A percentile compares a stretch with the other conserved stretches of the same genome.
These are phyloP conservation scores for Trichonephila inaurata DNA, from an alignment of 1,140 invertebrate genomes.

Conservation along the genomic window DNA sequence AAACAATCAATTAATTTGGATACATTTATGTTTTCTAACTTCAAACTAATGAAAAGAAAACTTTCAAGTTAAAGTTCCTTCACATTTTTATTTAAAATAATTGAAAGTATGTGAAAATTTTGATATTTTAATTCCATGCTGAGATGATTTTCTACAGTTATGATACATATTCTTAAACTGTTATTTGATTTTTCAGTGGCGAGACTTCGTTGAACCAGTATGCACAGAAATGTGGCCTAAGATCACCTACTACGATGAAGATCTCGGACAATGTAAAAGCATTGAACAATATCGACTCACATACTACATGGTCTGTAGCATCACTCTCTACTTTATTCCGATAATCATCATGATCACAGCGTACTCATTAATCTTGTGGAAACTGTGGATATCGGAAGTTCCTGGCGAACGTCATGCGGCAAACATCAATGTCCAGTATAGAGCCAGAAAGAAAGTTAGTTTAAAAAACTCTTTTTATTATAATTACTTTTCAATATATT, in stretches of 20 bases:
- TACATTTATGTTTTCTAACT: too few relatives aligned
- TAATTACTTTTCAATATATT: too few relatives aligned
- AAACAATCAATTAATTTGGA: too few relatives aligned
- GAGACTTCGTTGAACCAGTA: slow-evolving; percentile 74
- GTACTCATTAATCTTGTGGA: slow-evolving; percentile 82
- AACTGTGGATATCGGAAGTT: slow-evolving; percentile 79
- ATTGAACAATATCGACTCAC: slow-evolving; percentile 77
- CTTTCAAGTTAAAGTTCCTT: too few relatives aligned
- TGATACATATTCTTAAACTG: too few relatives aligned
- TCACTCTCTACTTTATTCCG: slow-evolving; percentile 82
- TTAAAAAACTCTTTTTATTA: too few relatives aligned
- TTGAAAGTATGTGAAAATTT: too few relatives aligned
- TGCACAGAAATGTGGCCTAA: slow-evolving; percentile 78
- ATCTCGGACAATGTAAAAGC: slow-evolving; percentile 47
- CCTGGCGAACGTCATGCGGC: slow-evolving; percentile 79
- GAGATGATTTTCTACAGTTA: too few relatives aligned
- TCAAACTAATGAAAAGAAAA: too few relatives aligned
- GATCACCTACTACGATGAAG: slow-evolving; percentile 53
- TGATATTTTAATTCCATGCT: too few relatives aligned
- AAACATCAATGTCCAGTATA: slow-evolving; percentile 77
- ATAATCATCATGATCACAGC: slow-evolving; percentile 82
- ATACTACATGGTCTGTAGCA: slow-evolving; percentile 82
- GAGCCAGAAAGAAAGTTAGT: slow-evolving; percentile 76
- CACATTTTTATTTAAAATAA: too few relatives aligned
- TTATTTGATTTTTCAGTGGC: slow-evolving; percentile 71